A percentile compares a stretch with the other conserved stretches of the same genome.
Conservation (phyloP, 2,797 vertebrate species). For the Enteromius treurensis region DNA sequence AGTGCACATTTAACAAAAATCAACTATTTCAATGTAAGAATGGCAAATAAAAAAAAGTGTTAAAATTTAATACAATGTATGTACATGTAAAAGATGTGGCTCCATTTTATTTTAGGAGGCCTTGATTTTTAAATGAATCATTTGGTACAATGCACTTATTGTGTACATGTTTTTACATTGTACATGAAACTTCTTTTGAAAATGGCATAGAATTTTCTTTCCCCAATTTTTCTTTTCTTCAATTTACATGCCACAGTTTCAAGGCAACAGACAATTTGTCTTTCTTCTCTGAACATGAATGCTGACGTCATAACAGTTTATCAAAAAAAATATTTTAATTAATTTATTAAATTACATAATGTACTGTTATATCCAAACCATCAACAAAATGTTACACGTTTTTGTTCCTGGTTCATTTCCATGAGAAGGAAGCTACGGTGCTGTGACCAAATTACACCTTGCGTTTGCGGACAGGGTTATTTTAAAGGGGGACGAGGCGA, state of each 20-base stretch:
- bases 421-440: constrained; percentile 59
- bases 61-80: not conserved
- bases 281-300: not conserved
- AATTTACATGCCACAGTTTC: not conserved
- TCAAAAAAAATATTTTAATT: not conserved
- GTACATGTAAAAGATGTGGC: not conserved
- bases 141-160: no score
- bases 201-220: not conserved
- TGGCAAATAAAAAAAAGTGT: not conserved
- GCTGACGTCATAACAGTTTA: not conserved
- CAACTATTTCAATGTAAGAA: not conserved
- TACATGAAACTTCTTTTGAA: not conserved
- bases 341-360: not conserved
- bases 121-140: no score
- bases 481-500: constrained; percentile 51
- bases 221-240: not conserved
- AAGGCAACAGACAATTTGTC: not conserved
- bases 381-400: not conserved
- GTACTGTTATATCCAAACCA: not conserved
- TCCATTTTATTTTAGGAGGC: no score
- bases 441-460: constrained; percentile 65
- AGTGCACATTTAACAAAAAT: not conserved
- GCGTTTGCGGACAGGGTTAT: constrained; percentile 46
- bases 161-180: no score
- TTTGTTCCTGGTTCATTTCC: constrained; percentile 58